Evolutionary conservation across 2,888 invertebrate genomes (phyloP).

Genomic region (Herminia tarsipennalis): DNA sequence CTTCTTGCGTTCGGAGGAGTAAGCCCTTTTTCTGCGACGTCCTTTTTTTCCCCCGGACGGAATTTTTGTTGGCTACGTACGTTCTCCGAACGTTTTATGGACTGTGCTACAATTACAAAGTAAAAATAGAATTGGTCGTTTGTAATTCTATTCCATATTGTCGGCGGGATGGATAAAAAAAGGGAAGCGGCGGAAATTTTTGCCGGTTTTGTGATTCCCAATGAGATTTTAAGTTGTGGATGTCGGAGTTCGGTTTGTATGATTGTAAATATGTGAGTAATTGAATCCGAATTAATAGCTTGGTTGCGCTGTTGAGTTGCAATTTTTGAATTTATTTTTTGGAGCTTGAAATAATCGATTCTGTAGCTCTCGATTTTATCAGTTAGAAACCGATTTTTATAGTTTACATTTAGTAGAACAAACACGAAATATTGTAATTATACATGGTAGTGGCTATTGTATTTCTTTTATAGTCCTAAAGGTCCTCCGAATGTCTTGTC

Average conservation of each 20-base stretch:
- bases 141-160: conserved; percentile 76
- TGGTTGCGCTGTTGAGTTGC: too few relatives aligned
- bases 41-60: conserved; percentile 76
- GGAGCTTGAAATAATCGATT: too few relatives aligned
- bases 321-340: too few relatives aligned
- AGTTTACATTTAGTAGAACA: too few relatives aligned
- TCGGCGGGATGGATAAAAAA: conserved; percentile 53
- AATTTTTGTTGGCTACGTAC: conserved; percentile 73
- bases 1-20: conserved; percentile 85
- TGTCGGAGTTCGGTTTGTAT: background rate
- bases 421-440: too few relatives aligned
- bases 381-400: too few relatives aligned
- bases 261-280: too few relatives aligned
- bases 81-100: conserved; percentile 76
- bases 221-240: conserved; percentile 5
- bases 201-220: conserved; percentile 20
- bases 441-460: too few relatives aligned
- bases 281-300: too few relatives aligned
- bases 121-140: conserved; percentile 81
- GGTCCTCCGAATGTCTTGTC: too few relatives aligned
- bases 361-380: too few relatives aligned
- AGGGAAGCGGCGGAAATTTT: conserved; percentile 45
- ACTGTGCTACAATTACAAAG: conserved; percentile 83
- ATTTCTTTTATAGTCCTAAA: too few relatives aligned
- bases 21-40: conserved; percentile 84